A percentile compares a stretch with the other conserved stretches of the same genome.
Evolutionary conservation across 2,888 invertebrate genomes (phyloP).

Genomic region (Lithophane semibrunnea): DNA sequence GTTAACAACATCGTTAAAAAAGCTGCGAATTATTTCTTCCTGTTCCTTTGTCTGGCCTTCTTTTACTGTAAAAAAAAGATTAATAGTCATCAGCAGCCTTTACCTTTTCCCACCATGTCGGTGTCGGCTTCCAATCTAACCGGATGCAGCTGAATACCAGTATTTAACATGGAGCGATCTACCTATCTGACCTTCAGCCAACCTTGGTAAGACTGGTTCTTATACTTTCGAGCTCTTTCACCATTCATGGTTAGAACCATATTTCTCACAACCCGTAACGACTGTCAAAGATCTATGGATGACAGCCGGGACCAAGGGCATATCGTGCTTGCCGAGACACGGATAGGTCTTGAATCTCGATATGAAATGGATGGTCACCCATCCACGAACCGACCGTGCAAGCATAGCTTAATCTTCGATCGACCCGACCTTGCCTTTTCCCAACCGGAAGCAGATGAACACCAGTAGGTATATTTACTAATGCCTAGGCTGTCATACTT

Average conservation of each 20-base stretch:
- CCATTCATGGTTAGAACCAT: too few species aligned
- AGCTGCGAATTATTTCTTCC: conserved; percentile 34
- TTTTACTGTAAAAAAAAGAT: conserved; percentile 46
- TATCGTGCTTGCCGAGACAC: neutral
- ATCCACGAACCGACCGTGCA: neutral
- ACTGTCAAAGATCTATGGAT: neutral
- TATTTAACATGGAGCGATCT: neutral
- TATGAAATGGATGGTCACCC: neutral
- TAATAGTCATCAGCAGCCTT: neutral
- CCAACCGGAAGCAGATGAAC: too few species aligned
- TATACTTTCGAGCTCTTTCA: neutral
- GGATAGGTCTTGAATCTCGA: neutral
- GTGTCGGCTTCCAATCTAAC: neutral
- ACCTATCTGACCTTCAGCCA: neutral
- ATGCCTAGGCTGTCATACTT: too few species aligned
- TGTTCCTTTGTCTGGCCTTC: conserved; percentile 35
- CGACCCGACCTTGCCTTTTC: too few species aligned
- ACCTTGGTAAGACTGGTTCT: neutral
- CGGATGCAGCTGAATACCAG: neutral
- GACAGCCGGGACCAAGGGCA: neutral
- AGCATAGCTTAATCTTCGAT: too few species aligned
- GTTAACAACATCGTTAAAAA: conserved; percentile 53
- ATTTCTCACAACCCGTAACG: neutral
- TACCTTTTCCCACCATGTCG: neutral
- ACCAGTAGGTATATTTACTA: neutral